A percentile compares a stretch with the other conserved stretches of the same genome.
These are phyloP conservation scores for Myotis planiceps DNA, from an alignment of 2,797 vertebrate genomes.

Conservation along the genomic window DNA sequence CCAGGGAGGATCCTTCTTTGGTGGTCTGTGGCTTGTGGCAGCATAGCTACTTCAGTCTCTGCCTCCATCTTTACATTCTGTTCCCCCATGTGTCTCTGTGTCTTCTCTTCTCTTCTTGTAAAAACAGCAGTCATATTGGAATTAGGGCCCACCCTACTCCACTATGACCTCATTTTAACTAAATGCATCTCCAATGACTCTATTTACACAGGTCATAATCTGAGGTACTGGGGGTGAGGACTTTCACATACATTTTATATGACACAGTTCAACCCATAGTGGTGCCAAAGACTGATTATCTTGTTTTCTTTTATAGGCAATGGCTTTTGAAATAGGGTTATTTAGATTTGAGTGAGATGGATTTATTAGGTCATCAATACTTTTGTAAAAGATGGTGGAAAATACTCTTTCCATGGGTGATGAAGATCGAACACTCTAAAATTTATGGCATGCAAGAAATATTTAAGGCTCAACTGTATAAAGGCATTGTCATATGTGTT, in stretches of 20 bases:
- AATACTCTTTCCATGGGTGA: background rate
- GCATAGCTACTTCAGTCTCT: background rate
- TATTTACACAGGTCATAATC: background rate
- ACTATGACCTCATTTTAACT: background rate
- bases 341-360: slow-evolving; percentile 25
- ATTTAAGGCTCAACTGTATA: background rate
- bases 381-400: slow-evolving; percentile 5
- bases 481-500: background rate
- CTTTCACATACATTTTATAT: background rate
- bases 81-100: background rate
- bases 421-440: background rate
- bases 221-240: background rate
- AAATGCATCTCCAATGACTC: background rate
- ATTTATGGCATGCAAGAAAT: background rate
- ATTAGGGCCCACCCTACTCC: background rate
- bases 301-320: background rate
- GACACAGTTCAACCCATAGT: background rate
- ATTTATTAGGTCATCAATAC: background rate
- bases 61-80: background rate
- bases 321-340: slow-evolving; percentile 2
- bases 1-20: background rate
- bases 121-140: background rate
- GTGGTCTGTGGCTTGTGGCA: background rate
- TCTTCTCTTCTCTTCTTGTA: background rate
- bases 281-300: background rate